Evolutionary conservation across 2,888 invertebrate genomes (phyloP), one percentile per base, ranked within the genome.

Genomic region (Tipula unca): DNA sequence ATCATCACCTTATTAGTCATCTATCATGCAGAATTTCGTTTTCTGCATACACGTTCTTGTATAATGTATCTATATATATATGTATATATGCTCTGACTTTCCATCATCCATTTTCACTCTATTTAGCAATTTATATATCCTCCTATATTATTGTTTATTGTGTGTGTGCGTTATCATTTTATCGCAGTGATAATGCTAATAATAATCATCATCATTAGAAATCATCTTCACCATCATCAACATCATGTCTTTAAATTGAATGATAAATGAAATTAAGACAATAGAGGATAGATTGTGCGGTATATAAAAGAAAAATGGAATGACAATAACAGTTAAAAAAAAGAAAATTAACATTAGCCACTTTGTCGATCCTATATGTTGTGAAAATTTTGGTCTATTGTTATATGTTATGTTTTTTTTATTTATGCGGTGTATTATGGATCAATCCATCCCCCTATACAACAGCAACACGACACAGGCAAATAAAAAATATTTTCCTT

Each of bases 201-300:
- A 69, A 69, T 69, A 69, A 69, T 69, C 69, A 69, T 25, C 69
- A 69, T 69, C 69, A 69, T 69, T 69, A 69, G 69, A 25, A 69
- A 25, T 69, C 69, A 69, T 69, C 69, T 69, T 25, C 25, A 69
- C 25, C 20, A 69, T 69, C 69, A 69, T 3, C 69, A 69, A n/a
- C 69, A 69, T 25, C 69, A 69, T 69, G 69, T 69, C 69, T 69
- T 69, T 69, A 69, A 69, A 69, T 69, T 69, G 69, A 69, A 69
- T 69, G 69, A 69, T 69, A 69, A 69, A 69, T 69, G 69, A 69
- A 69, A 69, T 69, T 69, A 69, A 69, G 69, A 69, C 69, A 69
- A 69, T 69, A 69, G 69, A 69, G 69, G 69, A 69, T 69, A 69
- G 69, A 25, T 69, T 69, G 69, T 69, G n/a, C n/a, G 69, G 69